Conservation (phyloP, 64 coral and sea anemone genomes). For the Anthopleura sola region DNA sequence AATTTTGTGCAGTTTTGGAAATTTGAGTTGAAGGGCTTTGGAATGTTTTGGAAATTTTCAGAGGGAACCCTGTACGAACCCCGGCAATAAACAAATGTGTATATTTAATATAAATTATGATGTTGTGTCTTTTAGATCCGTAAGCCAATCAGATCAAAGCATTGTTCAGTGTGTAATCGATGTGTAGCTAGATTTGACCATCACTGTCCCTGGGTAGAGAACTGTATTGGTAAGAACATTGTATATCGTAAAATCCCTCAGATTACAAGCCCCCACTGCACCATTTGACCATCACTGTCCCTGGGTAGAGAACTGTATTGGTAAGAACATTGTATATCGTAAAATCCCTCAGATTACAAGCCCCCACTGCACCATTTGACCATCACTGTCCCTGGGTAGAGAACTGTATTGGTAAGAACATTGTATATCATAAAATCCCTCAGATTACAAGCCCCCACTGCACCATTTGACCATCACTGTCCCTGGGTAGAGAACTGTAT, state of each 20-base stretch:
- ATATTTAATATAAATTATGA: no score
- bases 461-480: slow-evolving; percentile 37
- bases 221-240: slow-evolving; percentile 81
- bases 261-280: no score
- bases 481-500: slow-evolving; percentile 99
- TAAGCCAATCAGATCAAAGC: slow-evolving; percentile 87
- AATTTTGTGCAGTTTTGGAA: no score
- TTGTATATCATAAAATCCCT: no score
- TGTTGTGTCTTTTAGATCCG: slow-evolving; percentile 38
- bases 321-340: slow-evolving; percentile 25
- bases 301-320: slow-evolving; percentile 98
- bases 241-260: no score
- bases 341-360: no score
- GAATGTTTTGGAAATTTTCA: no score
- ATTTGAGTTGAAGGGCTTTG: no score
- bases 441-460: no score
- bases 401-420: slow-evolving; percentile 87
- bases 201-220: slow-evolving; percentile 98
- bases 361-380: no score
- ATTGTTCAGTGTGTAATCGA: slow-evolving; percentile 93
- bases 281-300: slow-evolving; percentile 54
- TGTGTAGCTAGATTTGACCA: slow-evolving; percentile 99
- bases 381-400: slow-evolving; percentile 95
- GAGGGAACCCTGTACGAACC: no score
- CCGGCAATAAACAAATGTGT: no score